Evolutionary conservation across 2,113 vertebrate species (phyloP).

Genomic region (Misgurnus mizolepis): DNA sequence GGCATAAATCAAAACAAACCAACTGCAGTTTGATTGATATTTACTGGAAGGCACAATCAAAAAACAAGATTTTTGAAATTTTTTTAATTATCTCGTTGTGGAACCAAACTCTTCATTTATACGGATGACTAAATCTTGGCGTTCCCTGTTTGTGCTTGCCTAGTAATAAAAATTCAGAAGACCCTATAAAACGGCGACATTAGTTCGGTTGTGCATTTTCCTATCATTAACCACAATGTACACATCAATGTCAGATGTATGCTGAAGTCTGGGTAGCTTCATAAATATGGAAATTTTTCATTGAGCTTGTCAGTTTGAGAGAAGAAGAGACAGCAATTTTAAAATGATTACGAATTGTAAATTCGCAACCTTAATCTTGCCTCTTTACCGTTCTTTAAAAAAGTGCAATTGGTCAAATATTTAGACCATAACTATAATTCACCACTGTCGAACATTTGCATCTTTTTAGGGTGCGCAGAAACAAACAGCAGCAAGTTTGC

Average conservation of each 20-base stretch:
- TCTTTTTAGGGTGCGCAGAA: background rate
- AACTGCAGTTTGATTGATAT: too few relatives aligned
- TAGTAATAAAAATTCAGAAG: background rate
- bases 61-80: too few relatives aligned
- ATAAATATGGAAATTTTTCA: slow-evolving; percentile 30
- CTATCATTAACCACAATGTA: background rate
- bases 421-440: too few relatives aligned
- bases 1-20: too few relatives aligned
- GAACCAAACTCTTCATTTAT: too few relatives aligned
- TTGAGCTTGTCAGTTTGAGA: slow-evolving; percentile 8
- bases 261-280: slow-evolving; percentile 17
- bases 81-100: too few relatives aligned
- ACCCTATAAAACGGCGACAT: slow-evolving; percentile 3
- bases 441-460: too few relatives aligned
- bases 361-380: background rate
- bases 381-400: background rate
- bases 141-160: background rate
- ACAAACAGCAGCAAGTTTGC: background rate
- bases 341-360: background rate
- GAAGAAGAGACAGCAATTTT: slow-evolving; percentile 43
- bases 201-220: slow-evolving; percentile 34
- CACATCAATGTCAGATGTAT: slow-evolving; percentile 25
- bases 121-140: too few relatives aligned
- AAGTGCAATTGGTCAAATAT: too few relatives aligned
- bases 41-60: too few relatives aligned